A percentile compares a stretch with the other conserved stretches of the same genome.
Conservation (phyloP, 2,888 invertebrate genomes). For the Callosobruchus maculatus region DNA sequence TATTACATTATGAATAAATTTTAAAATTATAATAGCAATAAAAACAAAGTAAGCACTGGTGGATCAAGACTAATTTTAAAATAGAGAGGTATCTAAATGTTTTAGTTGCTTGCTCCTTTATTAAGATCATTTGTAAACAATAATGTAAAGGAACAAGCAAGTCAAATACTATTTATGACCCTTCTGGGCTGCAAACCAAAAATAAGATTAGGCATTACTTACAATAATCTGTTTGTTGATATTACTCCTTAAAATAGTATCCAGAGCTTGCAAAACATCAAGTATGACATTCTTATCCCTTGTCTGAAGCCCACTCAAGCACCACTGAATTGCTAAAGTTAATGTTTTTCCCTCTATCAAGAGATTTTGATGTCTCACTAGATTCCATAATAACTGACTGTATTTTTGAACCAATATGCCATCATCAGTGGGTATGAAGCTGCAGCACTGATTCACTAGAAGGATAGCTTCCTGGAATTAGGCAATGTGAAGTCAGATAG, state of each 20-base stretch:
- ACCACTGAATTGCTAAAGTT: conserved; percentile 42
- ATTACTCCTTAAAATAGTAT: conserved; percentile 43
- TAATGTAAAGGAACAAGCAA: too few species aligned
- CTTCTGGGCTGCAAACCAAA: too few species aligned
- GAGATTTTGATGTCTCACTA: conserved; percentile 56
- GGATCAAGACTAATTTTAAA: too few species aligned
- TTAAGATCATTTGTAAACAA: too few species aligned
- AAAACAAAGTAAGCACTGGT: too few species aligned
- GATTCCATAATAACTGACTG: conserved; percentile 55
- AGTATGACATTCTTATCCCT: conserved; percentile 33
- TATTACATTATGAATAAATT: too few species aligned
- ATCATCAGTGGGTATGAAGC: conserved; percentile 49
- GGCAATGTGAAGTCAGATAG: background rate
- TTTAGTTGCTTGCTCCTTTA: too few species aligned
- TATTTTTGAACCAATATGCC: conserved; percentile 56
- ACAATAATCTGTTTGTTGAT: background rate
- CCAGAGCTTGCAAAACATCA: conserved; percentile 44
- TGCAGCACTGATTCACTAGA: conserved; percentile 44
- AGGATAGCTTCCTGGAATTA: conserved; percentile 44
- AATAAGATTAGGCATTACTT: too few species aligned
- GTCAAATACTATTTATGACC: too few species aligned
- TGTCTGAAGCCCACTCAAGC: conserved; percentile 39
- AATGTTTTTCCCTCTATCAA: conserved; percentile 44
- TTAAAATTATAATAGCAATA: too few species aligned
- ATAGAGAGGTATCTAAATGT: too few species aligned